A percentile compares a stretch with the other conserved stretches of the same genome.
phyloP scores from a whole-genome alignment of 2,888 invertebrate species.

The Nomada ruficornis region DNA sequence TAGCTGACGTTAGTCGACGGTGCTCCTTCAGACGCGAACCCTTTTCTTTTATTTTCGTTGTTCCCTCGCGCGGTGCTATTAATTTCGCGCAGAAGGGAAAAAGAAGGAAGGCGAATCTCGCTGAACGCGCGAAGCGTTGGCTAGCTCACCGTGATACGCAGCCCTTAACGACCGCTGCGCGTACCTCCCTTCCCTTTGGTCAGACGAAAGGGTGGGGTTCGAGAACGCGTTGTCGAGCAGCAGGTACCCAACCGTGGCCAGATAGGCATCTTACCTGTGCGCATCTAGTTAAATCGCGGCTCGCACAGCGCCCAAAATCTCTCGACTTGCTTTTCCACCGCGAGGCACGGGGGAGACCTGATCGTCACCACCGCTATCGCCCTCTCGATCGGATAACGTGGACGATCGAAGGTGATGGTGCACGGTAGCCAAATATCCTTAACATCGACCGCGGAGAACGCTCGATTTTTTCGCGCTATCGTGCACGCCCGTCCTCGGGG shows the following conservation, averaged over 20 bases:
- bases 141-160: slow-evolving; percentile 17
- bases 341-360: slow-evolving; percentile 59
- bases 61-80: slow-evolving; percentile 43
- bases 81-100: slow-evolving; percentile 45
- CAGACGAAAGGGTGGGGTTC: slow-evolving; percentile 21
- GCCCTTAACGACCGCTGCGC: slow-evolving; percentile 25
- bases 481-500: slow-evolving; percentile 26
- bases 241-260: slow-evolving; percentile 49
- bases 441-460: slow-evolving; percentile 47
- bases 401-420: slow-evolving; percentile 65
- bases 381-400: slow-evolving; percentile 62
- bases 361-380: slow-evolving; percentile 20
- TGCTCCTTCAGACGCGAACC: slow-evolving; percentile 1
- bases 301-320: slow-evolving; percentile 15
- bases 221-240: slow-evolving; percentile 37
- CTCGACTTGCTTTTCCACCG: slow-evolving; percentile 1
- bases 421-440: slow-evolving; percentile 70
- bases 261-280: slow-evolving; percentile 64
- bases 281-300: slow-evolving; percentile 69
- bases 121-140: slow-evolving; percentile 31
- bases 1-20: slow-evolving; percentile 42
- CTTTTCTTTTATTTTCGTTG: slow-evolving; percentile 2
- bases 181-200: neutral
- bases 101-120: slow-evolving; percentile 22
- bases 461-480: slow-evolving; percentile 22